These are phyloP conservation scores for Aeoliscus strigatus DNA, from an alignment of 2,797 vertebrate genomes.

Conservation along the genomic window DNA sequence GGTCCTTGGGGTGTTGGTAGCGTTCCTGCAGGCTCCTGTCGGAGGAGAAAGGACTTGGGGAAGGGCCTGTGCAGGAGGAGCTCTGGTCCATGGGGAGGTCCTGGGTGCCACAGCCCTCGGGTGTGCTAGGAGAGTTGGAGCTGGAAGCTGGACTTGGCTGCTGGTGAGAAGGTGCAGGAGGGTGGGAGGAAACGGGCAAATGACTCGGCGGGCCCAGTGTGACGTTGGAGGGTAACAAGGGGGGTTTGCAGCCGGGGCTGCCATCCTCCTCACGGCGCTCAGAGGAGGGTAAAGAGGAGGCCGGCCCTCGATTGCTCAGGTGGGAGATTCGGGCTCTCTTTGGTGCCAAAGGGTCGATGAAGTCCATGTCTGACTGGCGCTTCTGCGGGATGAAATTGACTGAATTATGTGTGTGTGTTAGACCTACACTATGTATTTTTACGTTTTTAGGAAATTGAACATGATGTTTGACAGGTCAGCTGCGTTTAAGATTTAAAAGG, in stretches of 20 bases:
- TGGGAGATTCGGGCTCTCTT: slow-evolving; percentile 88
- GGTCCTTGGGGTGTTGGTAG: slow-evolving; percentile 31
- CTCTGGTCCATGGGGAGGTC: slow-evolving; percentile 81
- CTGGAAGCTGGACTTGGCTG: slow-evolving; percentile 79
- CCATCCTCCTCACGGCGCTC: slow-evolving; percentile 69
- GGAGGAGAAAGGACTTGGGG: slow-evolving; percentile 63
- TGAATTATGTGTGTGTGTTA: too few relatives aligned
- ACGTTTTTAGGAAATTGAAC: too few relatives aligned
- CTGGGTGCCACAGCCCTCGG: slow-evolving; percentile 84
- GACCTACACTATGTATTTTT: too few relatives aligned
- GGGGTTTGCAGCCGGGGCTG: slow-evolving; percentile 55
- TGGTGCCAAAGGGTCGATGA: slow-evolving; percentile 80
- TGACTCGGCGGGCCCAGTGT: slow-evolving; percentile 49
- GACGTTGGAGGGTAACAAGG: slow-evolving; percentile 52
- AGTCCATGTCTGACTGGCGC: slow-evolving; percentile 72
- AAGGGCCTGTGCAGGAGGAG: slow-evolving; percentile 76
- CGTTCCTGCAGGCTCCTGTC: slow-evolving; percentile 41
- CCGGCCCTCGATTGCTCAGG: slow-evolving; percentile 75
- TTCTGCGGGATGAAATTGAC: slow-evolving; percentile 75
- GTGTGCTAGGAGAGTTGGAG: slow-evolving; percentile 85
- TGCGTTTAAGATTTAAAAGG: too few relatives aligned
- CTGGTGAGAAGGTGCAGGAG: slow-evolving; percentile 70
- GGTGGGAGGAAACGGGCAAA: slow-evolving; percentile 57
- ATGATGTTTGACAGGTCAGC: too few relatives aligned
- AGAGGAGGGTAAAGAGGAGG: slow-evolving; percentile 56